Evolutionary conservation across 1,140 invertebrate genomes (phyloP).

Genomic region (Leptinotarsa texana): DNA sequence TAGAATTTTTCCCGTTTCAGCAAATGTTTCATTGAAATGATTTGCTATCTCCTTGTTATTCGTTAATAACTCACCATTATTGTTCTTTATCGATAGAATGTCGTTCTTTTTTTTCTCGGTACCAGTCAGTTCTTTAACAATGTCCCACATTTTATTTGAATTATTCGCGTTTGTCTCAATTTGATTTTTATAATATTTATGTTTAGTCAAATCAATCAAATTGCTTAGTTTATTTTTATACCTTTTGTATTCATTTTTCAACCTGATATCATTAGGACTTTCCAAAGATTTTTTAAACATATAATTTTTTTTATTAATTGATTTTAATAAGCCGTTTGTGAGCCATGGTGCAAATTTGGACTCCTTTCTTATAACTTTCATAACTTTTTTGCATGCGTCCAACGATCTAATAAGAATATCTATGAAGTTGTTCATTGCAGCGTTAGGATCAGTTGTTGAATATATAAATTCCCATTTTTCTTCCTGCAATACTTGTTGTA

Average conservation of each 20-base stretch:
- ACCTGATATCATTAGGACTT: not conserved
- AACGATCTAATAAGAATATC: not conserved
- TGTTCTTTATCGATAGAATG: no score
- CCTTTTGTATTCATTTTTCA: constrained; percentile 14
- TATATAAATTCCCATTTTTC: not conserved
- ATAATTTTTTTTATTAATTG: not conserved
- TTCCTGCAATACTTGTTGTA: not conserved
- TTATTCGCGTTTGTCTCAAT: constrained; percentile 9
- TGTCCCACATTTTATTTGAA: not conserved
- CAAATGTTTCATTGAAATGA: constrained; percentile 24
- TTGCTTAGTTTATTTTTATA: constrained; percentile 12
- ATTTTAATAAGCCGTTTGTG: constrained; percentile 8
- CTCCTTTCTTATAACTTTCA: not conserved
- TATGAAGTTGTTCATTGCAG: not conserved
- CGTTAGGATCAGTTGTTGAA: no score
- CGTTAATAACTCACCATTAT: not conserved
- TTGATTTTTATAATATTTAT: constrained; percentile 25
- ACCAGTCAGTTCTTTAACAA: no score
- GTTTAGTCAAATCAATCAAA: constrained; percentile 9
- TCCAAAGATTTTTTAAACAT: not conserved
- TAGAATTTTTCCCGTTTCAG: not conserved
- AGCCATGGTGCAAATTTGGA: constrained; percentile 11
- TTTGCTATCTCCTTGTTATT: constrained; percentile 14
- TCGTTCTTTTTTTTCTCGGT: no score
- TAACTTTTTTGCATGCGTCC: not conserved